Conservation (phyloP, 2,113 vertebrate genomes). For the Neofelis nebulosa region DNA sequence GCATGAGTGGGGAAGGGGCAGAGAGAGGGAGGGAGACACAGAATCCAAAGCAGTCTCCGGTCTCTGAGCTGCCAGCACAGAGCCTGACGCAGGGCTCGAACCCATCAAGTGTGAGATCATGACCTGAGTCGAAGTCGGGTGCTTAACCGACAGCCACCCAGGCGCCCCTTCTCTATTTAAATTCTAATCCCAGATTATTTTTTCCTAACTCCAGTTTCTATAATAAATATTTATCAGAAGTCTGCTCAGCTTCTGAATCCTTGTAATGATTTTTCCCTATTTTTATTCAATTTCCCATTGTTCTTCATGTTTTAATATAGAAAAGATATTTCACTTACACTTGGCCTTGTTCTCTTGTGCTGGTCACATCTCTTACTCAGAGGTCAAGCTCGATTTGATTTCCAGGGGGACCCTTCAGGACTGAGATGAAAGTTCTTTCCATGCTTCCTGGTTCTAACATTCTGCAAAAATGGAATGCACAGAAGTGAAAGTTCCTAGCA, state of each 20-base stretch:
- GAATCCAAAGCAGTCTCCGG: too few species aligned
- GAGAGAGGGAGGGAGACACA: too few species aligned
- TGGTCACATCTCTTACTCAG: background rate
- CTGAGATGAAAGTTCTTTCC: background rate
- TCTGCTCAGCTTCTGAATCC: background rate
- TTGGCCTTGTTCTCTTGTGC: background rate
- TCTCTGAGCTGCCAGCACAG: too few species aligned
- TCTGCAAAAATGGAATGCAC: background rate
- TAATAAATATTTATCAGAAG: background rate
- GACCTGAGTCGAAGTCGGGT: too few species aligned
- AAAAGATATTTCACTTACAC: background rate
- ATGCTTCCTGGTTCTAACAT: background rate
- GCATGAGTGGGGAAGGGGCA: too few species aligned
- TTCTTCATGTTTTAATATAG: background rate
- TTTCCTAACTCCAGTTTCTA: slow-evolving; percentile 8
- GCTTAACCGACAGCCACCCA: too few species aligned
- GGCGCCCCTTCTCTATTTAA: background rate
- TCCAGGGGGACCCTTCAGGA: background rate
- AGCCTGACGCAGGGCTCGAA: too few species aligned
- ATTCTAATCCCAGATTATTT: background rate
- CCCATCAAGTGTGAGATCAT: too few species aligned
- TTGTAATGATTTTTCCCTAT: background rate
- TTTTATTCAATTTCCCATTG: background rate
- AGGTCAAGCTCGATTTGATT: background rate
- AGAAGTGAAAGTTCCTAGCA: background rate